Evolutionary conservation across 2,113 vertebrate species (phyloP), one percentile per base, ranked within the genome.

Genomic region (Columba janthina): DNA sequence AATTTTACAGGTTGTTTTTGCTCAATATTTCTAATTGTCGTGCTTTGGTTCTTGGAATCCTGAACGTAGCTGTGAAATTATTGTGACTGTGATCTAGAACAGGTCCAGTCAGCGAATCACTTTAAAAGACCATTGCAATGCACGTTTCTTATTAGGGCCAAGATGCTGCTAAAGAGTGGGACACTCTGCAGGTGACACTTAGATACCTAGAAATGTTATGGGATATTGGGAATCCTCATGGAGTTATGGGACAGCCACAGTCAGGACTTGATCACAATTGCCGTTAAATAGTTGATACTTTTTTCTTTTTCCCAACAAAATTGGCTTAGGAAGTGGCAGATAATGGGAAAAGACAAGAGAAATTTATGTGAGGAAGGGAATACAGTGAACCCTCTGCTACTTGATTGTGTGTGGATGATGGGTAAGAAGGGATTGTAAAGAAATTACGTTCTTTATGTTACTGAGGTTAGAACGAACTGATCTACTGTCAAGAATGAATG

Each of bases 41-140:
- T 34, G 12, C 53, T n/a, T 89, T 83, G 73, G 57, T 89, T 95
- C 90, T 79, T 89, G 70, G 57, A 93, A 85, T 86, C 62, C 57
- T 94, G 60, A 91, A 92, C 73, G 46, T 53, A 25, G 32, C 40
- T 88, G 61, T 80, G 67, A 65, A 42, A 28, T 64, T 83, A 66
- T 17, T 70, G 21, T 85, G 72, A 36, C 58, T 71, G 36, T 78
- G 11, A 51, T 77, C 28, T 75, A 17, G 64, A 70, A 32, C 10
- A 80, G 34, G 18, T 44, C 20, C 32, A 50, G 50, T 50, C 64
- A 85, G 62, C 4, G 40, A 31, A 38, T 29, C 3, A 8, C 50
- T 46, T 51, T 5, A 10, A 22, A 62, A 85, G 25, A 10, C 8
- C 65, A 0, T 6, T 25, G 22, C 8, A 32, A 15, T n/a, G 6